phyloP scores from a whole-genome alignment of 2,888 invertebrate genomes.

The Neria commutata region DNA sequence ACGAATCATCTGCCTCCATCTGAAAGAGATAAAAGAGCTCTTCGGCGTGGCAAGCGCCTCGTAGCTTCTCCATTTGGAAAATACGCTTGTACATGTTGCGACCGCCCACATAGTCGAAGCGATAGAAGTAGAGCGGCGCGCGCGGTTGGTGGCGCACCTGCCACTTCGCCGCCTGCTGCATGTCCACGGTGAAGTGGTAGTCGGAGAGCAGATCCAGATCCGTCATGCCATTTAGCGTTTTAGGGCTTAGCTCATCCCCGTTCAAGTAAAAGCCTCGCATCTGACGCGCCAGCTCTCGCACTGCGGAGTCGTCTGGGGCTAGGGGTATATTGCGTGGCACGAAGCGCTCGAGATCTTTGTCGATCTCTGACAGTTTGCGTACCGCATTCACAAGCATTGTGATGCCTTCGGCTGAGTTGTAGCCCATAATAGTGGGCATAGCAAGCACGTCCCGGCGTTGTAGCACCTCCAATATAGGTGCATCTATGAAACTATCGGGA shows the following conservation, averaged over 20 bases:
- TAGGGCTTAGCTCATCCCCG: constrained; percentile 53
- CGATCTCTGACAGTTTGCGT: constrained; percentile 43
- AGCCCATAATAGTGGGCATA: constrained; percentile 65
- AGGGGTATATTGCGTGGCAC: constrained; percentile 53
- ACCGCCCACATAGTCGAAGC: constrained; percentile 66
- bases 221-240: constrained; percentile 61
- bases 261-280: constrained; percentile 63
- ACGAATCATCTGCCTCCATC: constrained; percentile 35
- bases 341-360: constrained; percentile 49
- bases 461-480: constrained; percentile 62
- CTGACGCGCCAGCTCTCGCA: constrained; percentile 37
- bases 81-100: constrained; percentile 65
- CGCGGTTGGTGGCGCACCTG: constrained; percentile 43
- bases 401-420: constrained; percentile 66
- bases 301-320: constrained; percentile 33
- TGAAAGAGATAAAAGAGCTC: constrained; percentile 68
- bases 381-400: constrained; percentile 47
- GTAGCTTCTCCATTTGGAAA: constrained; percentile 57
- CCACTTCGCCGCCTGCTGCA: constrained; percentile 46
- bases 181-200: constrained; percentile 52
- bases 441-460: constrained; percentile 59
- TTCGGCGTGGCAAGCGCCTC: constrained; percentile 69
- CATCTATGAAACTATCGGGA: constrained; percentile 48
- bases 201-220: constrained; percentile 65
- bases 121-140: constrained; percentile 66